Conservation (phyloP, 1,140 invertebrate genomes). For the Drosophila truncata region DNA sequence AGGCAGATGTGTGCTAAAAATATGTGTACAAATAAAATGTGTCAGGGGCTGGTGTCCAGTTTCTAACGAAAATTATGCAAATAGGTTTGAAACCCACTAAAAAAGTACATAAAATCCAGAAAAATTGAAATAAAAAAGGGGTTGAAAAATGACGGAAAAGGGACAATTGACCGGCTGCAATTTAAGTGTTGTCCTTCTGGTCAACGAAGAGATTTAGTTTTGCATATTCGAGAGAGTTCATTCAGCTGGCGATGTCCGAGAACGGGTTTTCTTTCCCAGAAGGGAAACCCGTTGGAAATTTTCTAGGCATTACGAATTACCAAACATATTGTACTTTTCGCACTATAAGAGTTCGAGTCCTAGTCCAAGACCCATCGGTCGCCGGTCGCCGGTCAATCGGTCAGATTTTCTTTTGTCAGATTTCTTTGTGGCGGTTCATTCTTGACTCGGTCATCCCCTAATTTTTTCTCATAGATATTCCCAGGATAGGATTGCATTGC, state of each 20-base stretch:
- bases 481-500: neutral
- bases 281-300: slow-evolving; percentile 58
- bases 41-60: slow-evolving; percentile 33
- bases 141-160: slow-evolving; percentile 51
- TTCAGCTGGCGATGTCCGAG: slow-evolving; percentile 28
- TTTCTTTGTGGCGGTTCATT: neutral
- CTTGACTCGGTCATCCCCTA: neutral
- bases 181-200: slow-evolving; percentile 1
- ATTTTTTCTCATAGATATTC: neutral
- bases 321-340: slow-evolving; percentile 1
- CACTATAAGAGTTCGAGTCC: neutral
- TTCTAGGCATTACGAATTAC: slow-evolving; percentile 14
- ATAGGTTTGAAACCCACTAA: slow-evolving; percentile 28
- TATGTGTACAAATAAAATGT: neutral
- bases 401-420: neutral
- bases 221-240: slow-evolving; percentile 11
- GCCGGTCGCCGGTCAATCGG: slow-evolving; percentile 17
- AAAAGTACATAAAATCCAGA: slow-evolving; percentile 46
- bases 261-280: slow-evolving; percentile 69
- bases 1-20: slow-evolving; percentile 44
- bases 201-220: slow-evolving; percentile 16
- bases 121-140: slow-evolving; percentile 41
- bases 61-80: slow-evolving; percentile 60
- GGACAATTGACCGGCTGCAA: slow-evolving; percentile 48
- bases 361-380: too few species aligned